Evolutionary conservation across 2,113 vertebrate species (phyloP), one percentile per base, ranked within the genome.

Genomic region (Delphinus delphis): DNA sequence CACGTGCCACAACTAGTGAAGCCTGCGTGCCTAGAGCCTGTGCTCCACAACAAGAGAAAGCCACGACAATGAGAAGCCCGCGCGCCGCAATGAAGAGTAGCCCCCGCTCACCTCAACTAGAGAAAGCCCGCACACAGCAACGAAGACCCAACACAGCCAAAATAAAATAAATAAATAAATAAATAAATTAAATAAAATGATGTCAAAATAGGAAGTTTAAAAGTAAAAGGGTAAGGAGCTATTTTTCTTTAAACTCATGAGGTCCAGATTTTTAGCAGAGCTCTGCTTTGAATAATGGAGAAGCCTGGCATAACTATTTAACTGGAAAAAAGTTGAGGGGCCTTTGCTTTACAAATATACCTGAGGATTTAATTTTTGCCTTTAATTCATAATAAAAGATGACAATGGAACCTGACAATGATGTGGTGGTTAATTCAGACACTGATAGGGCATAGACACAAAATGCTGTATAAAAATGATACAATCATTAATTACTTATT

Each of bases 331-430:
- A 63, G 9, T 77, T 76, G 41, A 82, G 71, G 31, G 9, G 41
- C 1, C 14, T 93, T 90, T 88, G 65, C 55, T 90, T 95, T 60
- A 81, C 87, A 81, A 81, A 41, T 10, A 38, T 21, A 88, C 17
- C 25, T 20, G 38, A 85, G 23, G 47, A 93, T 44, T 84, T 90
- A 58, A 84, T 53, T 94, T 95, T 82, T 86, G 80, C 70, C 68
- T 96, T 85, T 83, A 83, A 86, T n/a, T 65, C 73, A 79, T 50
- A 93, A 95, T 83, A 82, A 65, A 84, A 91, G 38, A 84, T n/a
- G 38, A 80, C 36, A 73, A 74, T 31, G 41, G 87, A 88, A 55
- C 14, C 38, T 65, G 65, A 92, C 12, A 53, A 67, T 55, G 36
- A 82, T 17, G 31, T 88, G 36, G 55, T 90, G 36, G 33, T 82